Conservation (phyloP, 1,140 invertebrate species). For the Orchesella cincta region DNA sequence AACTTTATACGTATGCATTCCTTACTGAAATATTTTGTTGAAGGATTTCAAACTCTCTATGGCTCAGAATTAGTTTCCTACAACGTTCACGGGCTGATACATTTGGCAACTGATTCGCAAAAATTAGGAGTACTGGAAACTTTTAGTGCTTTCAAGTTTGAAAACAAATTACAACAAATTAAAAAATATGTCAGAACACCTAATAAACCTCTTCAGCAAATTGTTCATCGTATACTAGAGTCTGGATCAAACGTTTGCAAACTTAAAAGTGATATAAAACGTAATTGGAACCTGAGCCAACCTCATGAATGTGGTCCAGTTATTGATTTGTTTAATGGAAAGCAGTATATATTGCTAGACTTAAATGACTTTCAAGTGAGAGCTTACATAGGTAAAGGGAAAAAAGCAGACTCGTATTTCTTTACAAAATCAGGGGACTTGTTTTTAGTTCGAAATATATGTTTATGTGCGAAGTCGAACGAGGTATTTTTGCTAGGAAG, state of each 20-base stretch:
- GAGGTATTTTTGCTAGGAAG: no score
- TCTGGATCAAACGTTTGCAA: no score
- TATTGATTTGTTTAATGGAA: not conserved
- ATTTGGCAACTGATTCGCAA: conserved; percentile 57
- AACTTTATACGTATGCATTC: conserved; percentile 28
- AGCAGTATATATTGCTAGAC: no score
- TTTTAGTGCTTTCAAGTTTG: conserved; percentile 57
- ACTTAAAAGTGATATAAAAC: not conserved
- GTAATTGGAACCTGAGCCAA: not conserved
- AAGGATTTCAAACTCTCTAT: not conserved
- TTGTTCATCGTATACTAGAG: not conserved
- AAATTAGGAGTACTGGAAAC: conserved; percentile 55
- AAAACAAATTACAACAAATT: conserved; percentile 52
- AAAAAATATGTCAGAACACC: conserved; percentile 19
- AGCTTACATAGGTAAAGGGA: no score
- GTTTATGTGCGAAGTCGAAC: no score
- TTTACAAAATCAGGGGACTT: not conserved
- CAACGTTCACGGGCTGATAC: conserved; percentile 48
- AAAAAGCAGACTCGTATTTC: not conserved
- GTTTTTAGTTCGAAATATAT: not conserved
- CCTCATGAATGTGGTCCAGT: not conserved
- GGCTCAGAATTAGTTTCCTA: conserved; percentile 33
- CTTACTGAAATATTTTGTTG: conserved; percentile 30
- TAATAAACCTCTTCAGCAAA: conserved; percentile 18
- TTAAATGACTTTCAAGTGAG: no score